phyloP scores from a whole-genome alignment of 37 sponge, comb jelly and placozoan genomes.

The Amphimedon queenslandica region DNA sequence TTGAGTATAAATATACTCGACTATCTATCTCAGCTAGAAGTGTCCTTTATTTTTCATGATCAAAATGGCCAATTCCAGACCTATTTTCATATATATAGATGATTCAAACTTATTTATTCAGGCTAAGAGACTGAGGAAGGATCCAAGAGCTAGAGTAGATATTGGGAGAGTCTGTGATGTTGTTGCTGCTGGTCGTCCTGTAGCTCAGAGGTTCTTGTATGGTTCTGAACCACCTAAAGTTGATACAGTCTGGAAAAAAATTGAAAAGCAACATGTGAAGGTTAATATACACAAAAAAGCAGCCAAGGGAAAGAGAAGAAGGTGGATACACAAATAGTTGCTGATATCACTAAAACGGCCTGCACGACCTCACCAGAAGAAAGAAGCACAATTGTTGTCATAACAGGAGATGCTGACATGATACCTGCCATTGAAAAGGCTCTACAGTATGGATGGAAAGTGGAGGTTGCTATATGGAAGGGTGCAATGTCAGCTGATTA shows the following conservation, averaged over 20 bases:
- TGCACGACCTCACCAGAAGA: constrained; percentile 16
- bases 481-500: constrained; percentile 20
- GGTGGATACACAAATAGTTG: no score
- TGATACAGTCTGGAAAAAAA: no score
- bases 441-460: constrained; percentile 11
- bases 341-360: neutral
- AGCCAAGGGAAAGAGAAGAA: no score
- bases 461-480: constrained; percentile 38
- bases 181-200: no score
- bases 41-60: no score
- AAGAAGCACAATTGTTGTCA: constrained; percentile 16
- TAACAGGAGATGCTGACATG: constrained; percentile 31
- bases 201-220: no score
- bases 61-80: neutral
- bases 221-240: no score
- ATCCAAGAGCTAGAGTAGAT: no score
- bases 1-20: neutral
- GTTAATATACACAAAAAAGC: no score
- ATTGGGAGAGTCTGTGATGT: no score
- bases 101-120: neutral
- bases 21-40: no score
- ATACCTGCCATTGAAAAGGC: constrained; percentile 22
- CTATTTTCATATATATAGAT: neutral
- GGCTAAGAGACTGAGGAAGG: constrained; percentile 39
- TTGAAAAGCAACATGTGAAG: constrained; percentile 20